Evolutionary conservation across 2,113 vertebrate genomes (phyloP).

Genomic region (Platysteira castanea): DNA sequence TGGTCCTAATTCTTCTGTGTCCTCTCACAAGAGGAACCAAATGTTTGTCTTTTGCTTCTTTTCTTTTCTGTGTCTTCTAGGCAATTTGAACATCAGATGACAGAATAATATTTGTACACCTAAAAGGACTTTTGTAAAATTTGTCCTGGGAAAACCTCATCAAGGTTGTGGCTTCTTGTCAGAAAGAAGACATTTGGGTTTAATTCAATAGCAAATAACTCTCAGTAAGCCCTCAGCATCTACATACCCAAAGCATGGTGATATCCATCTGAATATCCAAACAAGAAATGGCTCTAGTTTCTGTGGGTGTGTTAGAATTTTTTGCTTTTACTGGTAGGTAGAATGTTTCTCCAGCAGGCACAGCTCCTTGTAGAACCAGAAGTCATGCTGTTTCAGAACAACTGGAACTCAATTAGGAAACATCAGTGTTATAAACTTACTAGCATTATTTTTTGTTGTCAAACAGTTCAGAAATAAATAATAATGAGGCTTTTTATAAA

Average conservation of each 20-base stretch:
- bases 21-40: not conserved
- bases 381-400: not conserved
- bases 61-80: not conserved
- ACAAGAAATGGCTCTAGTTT: not conserved
- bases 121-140: not conserved
- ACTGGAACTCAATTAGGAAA: not conserved
- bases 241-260: not conserved
- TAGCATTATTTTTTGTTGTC: not conserved
- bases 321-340: not conserved
- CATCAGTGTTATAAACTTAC: not conserved
- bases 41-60: not conserved
- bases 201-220: not conserved
- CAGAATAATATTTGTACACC: not conserved
- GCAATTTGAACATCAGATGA: not conserved
- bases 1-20: not conserved
- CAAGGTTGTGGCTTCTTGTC: not conserved
- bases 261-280: not conserved
- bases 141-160: not conserved
- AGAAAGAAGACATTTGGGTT: not conserved
- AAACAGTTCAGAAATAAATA: conserved; percentile 5
- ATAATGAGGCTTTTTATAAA: not conserved
- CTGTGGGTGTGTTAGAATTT: not conserved
- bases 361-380: not conserved
- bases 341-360: not conserved
- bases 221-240: not conserved